Evolutionary conservation across 2,797 vertebrate genomes (phyloP), one percentile per base, ranked within the genome.

Genomic region (Monodelphis domestica): DNA sequence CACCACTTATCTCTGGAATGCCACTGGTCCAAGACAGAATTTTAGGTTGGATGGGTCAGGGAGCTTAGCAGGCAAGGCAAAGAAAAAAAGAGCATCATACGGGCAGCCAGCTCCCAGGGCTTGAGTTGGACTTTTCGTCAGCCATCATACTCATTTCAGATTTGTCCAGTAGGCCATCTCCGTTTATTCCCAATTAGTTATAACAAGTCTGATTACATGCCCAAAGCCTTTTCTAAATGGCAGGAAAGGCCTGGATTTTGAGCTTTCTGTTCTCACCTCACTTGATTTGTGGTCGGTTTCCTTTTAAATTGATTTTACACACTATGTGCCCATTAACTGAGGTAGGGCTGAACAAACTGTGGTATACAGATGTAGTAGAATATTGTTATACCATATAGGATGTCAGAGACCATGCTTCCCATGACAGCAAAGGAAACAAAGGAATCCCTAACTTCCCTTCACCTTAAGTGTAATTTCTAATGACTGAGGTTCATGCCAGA

Each of bases 51-150:
- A 92, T 52, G 90, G 91, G n/a, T 54, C 91, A 91, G 30, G 92
- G 84, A 45, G 89, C 93, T 96, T 89, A 95, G 94, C 87, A 28
- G 70, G 70, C 50, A 78, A 78, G 88, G 89, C 93, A 92, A 94
- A 50, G 88, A 92, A 93, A 87, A 87, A 96, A 91, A 78, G 26
- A 91, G 88, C 56, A n/a, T 26, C 78, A 88, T 59, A 55, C 38
- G 53, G 50, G 54, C 17, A 91, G 54, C 88, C 57, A 90, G 53
- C 7, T 88, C 17, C 63, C 38, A 78, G 70, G n/a, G 45, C 11
- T 78, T 2, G 3, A 78, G 21, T 11, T 45, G 21, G 63, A 38
- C 63, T 78, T 24, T 78, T 78, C 70, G 45, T 70, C 2, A 9
- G 70, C 17, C 70, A 45, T 24, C 45, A 26, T 45, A 78, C 38